Evolutionary conservation across 2,113 vertebrate genomes (phyloP), one percentile per base, ranked within the genome.

Genomic region (Cephalophus harveyi): DNA sequence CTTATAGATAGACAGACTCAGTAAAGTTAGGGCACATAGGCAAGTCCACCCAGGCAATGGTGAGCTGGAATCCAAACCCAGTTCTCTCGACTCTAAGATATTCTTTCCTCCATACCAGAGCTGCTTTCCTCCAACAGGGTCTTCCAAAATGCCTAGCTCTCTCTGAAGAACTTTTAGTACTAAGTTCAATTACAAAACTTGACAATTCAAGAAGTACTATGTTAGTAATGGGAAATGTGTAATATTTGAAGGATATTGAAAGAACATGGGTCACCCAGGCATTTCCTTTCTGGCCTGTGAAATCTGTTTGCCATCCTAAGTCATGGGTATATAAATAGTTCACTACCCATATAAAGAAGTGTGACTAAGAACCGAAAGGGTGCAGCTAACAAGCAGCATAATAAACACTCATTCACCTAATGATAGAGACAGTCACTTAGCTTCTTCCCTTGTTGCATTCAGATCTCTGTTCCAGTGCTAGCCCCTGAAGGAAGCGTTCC

Each of bases 291-390:
- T 89, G 33, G 23, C 92, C 57, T 95, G 36, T 96, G 94, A 97
- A 95, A 92, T 92, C 81, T 90, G 85, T 23, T 78, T 92, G 90
- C 33, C 83, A 67, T 94, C 82, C 76, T 86, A 92, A 97, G 88
- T 98, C 95, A 96, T 85, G 94, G 57, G 46, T 87, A 40, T 92
- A 97, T 88, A 98, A 97, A 97, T 95, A 97, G 91, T 91, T 89
- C 82, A 71, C 83, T 43, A 27, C 21, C 89, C 92, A 46, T 94
- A 92, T 74, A 93, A 97, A 96, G 90, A 86, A 60, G 67, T 16
- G 25, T 98, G 97, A 97, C 97, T 98, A 95, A 94, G 85, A 94
- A 91, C 60, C 23, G 17, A 96, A 92, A 97, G 82, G 60, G 52
- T 76, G 54, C 55, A 89, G 83, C 90, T 87, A 83, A 87, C 67